Percentiles rank a stretch among this genome's conserved stretches.
These are phyloP conservation scores for Bubo blakistoni DNA, from an alignment of 2,113 vertebrate genomes.

Conservation along the genomic window DNA sequence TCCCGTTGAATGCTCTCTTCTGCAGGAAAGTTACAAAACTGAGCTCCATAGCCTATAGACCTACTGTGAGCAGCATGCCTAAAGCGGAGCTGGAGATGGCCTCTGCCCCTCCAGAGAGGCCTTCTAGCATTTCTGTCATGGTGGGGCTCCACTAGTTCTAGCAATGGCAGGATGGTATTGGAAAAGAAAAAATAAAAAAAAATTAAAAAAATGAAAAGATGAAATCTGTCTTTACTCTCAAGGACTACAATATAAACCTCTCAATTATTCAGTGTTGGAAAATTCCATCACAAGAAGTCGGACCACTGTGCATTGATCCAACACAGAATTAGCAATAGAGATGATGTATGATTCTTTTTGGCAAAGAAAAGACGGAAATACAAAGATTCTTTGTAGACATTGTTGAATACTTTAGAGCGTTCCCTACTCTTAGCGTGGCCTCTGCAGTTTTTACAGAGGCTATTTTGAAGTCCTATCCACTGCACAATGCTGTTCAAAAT, in stretches of 20 bases:
- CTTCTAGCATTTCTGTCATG: neutral
- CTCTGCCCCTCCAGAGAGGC: neutral
- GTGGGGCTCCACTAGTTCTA: neutral
- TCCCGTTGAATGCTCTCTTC: neutral
- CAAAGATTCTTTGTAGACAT: neutral
- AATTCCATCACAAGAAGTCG: neutral
- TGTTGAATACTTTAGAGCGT: neutral
- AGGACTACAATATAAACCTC: neutral
- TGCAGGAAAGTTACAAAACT: neutral
- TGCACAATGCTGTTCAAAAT: neutral
- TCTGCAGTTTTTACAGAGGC: neutral
- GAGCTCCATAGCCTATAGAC: neutral
- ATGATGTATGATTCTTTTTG: neutral
- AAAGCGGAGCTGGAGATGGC: neutral
- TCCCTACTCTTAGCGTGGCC: neutral
- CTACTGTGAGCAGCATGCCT: neutral
- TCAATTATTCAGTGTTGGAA: constrained; percentile 17
- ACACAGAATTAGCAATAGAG: neutral
- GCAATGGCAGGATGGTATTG: neutral
- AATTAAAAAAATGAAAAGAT: neutral
- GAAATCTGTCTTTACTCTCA: neutral
- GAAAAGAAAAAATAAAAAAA: neutral
- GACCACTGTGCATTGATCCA: neutral
- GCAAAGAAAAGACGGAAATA: neutral
- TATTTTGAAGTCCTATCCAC: neutral